These are phyloP conservation scores for Lasaia peninsularis DNA, from an alignment of 1,140 invertebrate species.

Conservation along the genomic window DNA sequence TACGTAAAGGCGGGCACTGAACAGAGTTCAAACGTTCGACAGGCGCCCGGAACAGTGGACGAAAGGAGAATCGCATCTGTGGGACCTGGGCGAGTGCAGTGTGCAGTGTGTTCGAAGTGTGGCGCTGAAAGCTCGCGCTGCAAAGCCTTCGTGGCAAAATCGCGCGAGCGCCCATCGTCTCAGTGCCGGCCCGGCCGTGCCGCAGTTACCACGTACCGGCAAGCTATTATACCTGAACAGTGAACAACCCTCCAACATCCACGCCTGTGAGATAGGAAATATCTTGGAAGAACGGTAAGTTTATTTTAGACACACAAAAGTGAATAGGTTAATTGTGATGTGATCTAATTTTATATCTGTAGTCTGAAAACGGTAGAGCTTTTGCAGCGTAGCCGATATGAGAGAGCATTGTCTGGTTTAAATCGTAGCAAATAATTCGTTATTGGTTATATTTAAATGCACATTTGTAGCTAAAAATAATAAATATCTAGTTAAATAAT, in stretches of 20 bases:
- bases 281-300: slow-evolving; percentile 40
- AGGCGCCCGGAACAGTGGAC: slow-evolving; percentile 71
- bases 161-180: slow-evolving; percentile 61
- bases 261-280: slow-evolving; percentile 34
- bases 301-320: slow-evolving; percentile 12
- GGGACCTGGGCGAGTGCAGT: slow-evolving; percentile 73
- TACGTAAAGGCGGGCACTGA: slow-evolving; percentile 69
- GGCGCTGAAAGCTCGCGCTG: slow-evolving; percentile 73
- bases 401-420: not conserved
- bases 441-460: not conserved
- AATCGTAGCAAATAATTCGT: not conserved
- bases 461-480: too few relatives aligned
- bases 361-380: slow-evolving; percentile 1
- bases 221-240: slow-evolving; percentile 53
- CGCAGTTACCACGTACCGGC: slow-evolving; percentile 62
- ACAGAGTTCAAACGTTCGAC: slow-evolving; percentile 74
- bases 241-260: slow-evolving; percentile 34
- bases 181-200: slow-evolving; percentile 74
- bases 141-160: slow-evolving; percentile 65
- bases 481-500: too few relatives aligned
- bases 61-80: slow-evolving; percentile 66
- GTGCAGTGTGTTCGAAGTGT: slow-evolving; percentile 74
- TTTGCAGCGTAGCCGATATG: not conserved
- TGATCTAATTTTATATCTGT: not conserved
- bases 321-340: not conserved